These are phyloP conservation scores for Palaemon carinicauda DNA, from an alignment of 1,140 invertebrate genomes.

Conservation along the genomic window DNA sequence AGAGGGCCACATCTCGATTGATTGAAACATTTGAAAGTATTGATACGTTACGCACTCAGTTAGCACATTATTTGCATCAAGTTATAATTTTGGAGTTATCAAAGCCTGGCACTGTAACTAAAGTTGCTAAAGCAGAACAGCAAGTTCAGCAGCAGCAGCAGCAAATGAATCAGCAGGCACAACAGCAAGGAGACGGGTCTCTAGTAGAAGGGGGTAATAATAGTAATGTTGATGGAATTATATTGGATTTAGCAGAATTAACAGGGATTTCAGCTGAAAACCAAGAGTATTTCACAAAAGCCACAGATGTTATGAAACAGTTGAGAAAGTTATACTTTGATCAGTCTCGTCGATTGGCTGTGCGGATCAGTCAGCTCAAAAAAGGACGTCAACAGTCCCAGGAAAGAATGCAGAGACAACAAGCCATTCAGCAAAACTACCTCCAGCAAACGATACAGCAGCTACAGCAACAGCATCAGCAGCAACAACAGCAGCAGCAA, in stretches of 20 bases:
- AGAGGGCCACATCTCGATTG: slow-evolving; percentile 58
- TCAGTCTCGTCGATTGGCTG: slow-evolving; percentile 58
- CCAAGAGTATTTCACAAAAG: slow-evolving; percentile 47
- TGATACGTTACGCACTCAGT: slow-evolving; percentile 52
- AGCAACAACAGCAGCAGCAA: slow-evolving; percentile 53
- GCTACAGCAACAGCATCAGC: slow-evolving; percentile 54
- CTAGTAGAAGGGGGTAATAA: slow-evolving; percentile 33
- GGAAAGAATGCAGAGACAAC: slow-evolving; percentile 58
- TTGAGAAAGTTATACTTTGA: slow-evolving; percentile 60
- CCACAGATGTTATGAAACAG: slow-evolving; percentile 59
- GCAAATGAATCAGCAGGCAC: slow-evolving; percentile 33
- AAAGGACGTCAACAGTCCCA: slow-evolving; percentile 59
- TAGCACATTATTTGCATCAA: slow-evolving; percentile 57
- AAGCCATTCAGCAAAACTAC: slow-evolving; percentile 59
- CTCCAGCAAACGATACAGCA: slow-evolving; percentile 59
- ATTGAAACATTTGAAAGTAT: slow-evolving; percentile 60
- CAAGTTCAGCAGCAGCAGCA: slow-evolving; percentile 55
- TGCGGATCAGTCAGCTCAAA: slow-evolving; percentile 59
- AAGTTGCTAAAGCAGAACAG: slow-evolving; percentile 50
- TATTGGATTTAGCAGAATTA: slow-evolving; percentile 39
- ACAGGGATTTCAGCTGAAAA: slow-evolving; percentile 48
- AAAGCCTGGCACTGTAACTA: slow-evolving; percentile 55
- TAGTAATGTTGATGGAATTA: slow-evolving; percentile 24
- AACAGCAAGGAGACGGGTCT: slow-evolving; percentile 35
- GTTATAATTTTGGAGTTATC: slow-evolving; percentile 55